A percentile compares a stretch with the other conserved stretches of the same genome.
Evolutionary conservation across 2,888 invertebrate species (phyloP).

Genomic region (Hipparchia semele): DNA sequence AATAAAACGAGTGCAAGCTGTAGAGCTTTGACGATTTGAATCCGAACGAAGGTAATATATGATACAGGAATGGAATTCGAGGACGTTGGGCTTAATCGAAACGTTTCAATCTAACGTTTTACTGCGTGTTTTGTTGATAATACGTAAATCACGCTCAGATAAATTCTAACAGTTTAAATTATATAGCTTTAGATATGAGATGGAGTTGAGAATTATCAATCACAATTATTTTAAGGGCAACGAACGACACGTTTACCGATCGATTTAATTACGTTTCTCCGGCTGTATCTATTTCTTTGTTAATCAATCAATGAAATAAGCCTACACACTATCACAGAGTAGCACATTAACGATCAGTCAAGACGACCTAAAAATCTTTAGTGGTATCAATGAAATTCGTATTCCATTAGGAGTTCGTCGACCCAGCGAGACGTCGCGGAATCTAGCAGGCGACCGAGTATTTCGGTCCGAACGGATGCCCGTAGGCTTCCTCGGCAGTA

Average conservation of each 20-base stretch:
- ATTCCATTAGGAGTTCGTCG: conserved; percentile 65
- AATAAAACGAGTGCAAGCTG: conserved; percentile 55
- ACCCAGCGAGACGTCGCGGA: conserved; percentile 79
- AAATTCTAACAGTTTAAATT: conserved; percentile 17
- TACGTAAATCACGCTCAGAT: conserved; percentile 20
- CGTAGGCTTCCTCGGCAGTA: conserved; percentile 70
- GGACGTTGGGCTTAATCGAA: conserved; percentile 56
- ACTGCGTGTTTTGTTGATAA: conserved; percentile 26
- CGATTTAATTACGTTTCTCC: conserved; percentile 24
- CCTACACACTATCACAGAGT: conserved; percentile 24
- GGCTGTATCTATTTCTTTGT: conserved; percentile 24
- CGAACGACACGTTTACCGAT: conserved; percentile 12
- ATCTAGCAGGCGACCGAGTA: conserved; percentile 70
- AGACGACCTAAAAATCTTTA: conserved; percentile 43
- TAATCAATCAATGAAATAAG: conserved; percentile 34
- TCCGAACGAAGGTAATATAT: conserved; percentile 66
- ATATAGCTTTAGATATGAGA: conserved; percentile 2
- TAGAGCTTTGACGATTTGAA: conserved; percentile 56
- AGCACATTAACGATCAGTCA: conserved; percentile 31
- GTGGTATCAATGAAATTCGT: conserved; percentile 56
- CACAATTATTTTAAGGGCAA: conserved; percentile 31
- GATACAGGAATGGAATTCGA: conserved; percentile 60
- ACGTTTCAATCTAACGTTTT: conserved; percentile 41
- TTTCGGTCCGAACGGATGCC: conserved; percentile 74
- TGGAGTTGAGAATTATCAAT: conserved; percentile 30